Evolutionary conservation across 1,140 invertebrate genomes (phyloP).

Genomic region (Lanistes nyassanus): DNA sequence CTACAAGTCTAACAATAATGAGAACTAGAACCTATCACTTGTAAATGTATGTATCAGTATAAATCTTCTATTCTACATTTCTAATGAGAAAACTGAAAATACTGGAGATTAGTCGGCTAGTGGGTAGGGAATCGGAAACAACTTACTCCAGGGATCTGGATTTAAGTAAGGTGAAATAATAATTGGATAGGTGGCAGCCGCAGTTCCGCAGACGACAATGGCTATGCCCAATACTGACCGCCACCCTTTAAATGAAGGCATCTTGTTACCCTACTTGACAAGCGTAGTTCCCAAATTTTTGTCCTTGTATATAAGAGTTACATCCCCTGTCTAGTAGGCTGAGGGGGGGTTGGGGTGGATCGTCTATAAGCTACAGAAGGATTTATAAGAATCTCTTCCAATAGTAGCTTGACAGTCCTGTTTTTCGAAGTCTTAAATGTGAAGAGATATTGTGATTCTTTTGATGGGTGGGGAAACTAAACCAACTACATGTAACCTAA

Average conservation of each 20-base stretch:
- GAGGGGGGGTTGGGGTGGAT: neutral
- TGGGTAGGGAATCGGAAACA: neutral
- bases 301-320: neutral
- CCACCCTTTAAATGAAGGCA: constrained; percentile 64
- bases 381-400: neutral
- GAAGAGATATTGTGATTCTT: too few relatives aligned
- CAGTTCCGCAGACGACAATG: constrained; percentile 71
- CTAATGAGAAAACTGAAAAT: neutral
- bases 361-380: neutral
- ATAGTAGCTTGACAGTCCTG: neutral
- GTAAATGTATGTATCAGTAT: too few relatives aligned
- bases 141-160: constrained; percentile 49
- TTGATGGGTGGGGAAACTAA: too few relatives aligned
- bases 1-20: neutral
- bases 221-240: constrained; percentile 72
- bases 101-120: too few relatives aligned
- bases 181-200: constrained; percentile 72
- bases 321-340: too few relatives aligned
- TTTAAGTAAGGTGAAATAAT: constrained; percentile 76
- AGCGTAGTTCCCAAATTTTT: neutral
- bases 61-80: neutral
- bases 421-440: too few relatives aligned
- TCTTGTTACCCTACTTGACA: neutral
- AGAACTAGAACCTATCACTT: neutral
- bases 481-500: too few relatives aligned